Conservation (phyloP, 2,113 vertebrate species). For the Gorsachius goisagi region DNA sequence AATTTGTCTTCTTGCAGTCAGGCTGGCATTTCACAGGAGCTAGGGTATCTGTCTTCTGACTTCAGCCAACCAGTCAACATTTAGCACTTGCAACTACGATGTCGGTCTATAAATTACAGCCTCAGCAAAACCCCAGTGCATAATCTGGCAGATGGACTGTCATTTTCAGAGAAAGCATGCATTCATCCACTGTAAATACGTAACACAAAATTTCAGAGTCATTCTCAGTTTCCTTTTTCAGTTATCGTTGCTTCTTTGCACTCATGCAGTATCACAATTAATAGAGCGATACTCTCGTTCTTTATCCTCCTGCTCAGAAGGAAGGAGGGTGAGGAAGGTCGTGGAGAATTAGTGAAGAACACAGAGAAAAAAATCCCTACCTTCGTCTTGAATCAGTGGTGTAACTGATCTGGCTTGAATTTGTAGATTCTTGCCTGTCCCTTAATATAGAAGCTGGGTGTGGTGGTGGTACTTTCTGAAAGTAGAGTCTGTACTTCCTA, state of each 20-base stretch:
- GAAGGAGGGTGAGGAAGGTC: not conserved
- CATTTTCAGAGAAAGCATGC: not conserved
- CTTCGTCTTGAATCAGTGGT: not conserved
- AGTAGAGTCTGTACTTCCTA: slow-evolving; percentile 18
- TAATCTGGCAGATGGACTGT: not conserved
- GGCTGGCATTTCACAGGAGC: not conserved
- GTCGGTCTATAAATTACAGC: not conserved
- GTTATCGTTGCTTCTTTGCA: not conserved
- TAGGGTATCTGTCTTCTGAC: not conserved
- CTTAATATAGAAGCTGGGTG: not conserved
- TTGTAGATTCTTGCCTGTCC: not conserved
- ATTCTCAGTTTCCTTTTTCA: not conserved
- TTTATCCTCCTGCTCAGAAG: not conserved
- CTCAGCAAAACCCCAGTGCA: not conserved
- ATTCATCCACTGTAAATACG: not conserved
- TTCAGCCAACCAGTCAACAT: not conserved
- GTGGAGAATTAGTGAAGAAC: not conserved
- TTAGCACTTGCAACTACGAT: not conserved
- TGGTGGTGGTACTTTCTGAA: not conserved
- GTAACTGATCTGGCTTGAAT: not conserved
- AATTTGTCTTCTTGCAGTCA: not conserved
- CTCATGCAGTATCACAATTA: not conserved
- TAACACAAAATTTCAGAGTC: not conserved
- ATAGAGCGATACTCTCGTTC: not conserved
- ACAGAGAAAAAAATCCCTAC: not conserved